phyloP scores from a whole-genome alignment of 2,797 vertebrate genomes.

The Oreortyx pictus region DNA sequence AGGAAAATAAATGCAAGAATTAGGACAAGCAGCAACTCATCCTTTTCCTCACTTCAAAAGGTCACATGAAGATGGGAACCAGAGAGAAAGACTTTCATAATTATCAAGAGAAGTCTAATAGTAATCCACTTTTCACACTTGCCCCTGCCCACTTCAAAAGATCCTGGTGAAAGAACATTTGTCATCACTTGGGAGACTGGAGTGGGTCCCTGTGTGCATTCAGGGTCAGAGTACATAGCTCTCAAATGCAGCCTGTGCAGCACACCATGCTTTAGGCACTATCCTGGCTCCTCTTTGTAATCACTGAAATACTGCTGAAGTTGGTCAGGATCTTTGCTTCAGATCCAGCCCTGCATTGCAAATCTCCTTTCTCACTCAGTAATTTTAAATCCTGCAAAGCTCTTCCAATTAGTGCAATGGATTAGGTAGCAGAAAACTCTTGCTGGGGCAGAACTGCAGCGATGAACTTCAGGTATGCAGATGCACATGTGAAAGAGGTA shows the following conservation, averaged over 20 bases:
- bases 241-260: background rate
- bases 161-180: background rate
- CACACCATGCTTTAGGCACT: fast-evolving
- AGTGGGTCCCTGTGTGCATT: background rate
- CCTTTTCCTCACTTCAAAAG: background rate
- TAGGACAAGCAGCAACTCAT: fast-evolving
- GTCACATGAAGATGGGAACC: fast-evolving
- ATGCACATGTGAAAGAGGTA: background rate
- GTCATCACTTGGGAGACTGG: background rate
- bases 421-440: background rate
- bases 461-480: background rate
- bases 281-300: background rate
- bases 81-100: background rate
- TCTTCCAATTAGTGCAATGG: background rate
- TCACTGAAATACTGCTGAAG: background rate
- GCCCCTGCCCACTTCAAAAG: background rate
- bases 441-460: background rate
- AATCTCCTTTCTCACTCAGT: background rate
- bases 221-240: background rate
- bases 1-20: background rate
- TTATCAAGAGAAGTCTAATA: background rate
- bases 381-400: background rate
- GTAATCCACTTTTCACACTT: background rate
- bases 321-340: background rate
- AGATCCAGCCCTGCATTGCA: background rate